phyloP scores from a whole-genome alignment of 2,113 vertebrate species.

The Vulpes lagopus region DNA sequence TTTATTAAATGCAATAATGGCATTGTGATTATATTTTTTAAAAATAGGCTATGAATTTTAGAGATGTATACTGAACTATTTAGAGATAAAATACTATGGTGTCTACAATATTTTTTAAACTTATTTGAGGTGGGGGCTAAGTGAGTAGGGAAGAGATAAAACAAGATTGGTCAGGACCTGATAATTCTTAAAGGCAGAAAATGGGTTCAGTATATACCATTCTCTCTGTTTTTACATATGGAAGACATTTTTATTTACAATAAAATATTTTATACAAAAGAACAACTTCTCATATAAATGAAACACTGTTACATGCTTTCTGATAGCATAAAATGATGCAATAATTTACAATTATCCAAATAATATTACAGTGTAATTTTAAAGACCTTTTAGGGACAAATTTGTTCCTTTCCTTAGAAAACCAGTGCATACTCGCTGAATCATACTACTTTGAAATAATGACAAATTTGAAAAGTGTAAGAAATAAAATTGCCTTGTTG shows the following conservation, averaged over 20 bases:
- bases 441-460: not conserved
- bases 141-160: not conserved
- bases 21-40: not conserved
- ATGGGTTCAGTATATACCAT: not conserved
- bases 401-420: not conserved
- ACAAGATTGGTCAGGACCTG: not conserved
- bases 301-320: not conserved
- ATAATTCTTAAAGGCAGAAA: not conserved
- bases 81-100: not conserved
- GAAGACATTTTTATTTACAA: not conserved
- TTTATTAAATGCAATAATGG: not conserved
- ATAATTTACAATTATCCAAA: not conserved
- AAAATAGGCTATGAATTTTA: not conserved
- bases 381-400: constrained; percentile 16
- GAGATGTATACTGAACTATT: not conserved
- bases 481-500: not conserved
- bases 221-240: not conserved
- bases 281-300: not conserved
- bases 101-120: not conserved
- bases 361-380: not conserved
- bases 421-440: not conserved
- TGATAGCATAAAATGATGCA: not conserved
- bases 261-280: not conserved
- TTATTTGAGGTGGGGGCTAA: not conserved
- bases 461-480: not conserved